Base-by-base conservation (phyloP, 2,113 vertebrate species). In the Cairina moschata region DNA sequence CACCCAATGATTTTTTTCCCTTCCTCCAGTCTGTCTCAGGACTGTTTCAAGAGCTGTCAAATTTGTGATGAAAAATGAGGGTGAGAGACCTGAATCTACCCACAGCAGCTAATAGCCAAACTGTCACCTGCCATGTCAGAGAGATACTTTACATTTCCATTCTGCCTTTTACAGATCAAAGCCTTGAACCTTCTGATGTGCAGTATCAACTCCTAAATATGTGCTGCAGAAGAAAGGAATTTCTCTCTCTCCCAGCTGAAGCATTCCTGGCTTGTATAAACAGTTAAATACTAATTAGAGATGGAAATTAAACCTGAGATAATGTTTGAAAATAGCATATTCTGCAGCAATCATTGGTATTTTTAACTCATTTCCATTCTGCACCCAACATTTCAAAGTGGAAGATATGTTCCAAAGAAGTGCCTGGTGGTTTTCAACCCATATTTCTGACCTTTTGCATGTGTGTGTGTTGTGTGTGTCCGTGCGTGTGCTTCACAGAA, bases 131-230 rank as follows among this genome's bases (percentile, higher is more conserved):
- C 54, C 79, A 17, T 94, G 44, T 48, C 59, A 69, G 59, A 42
- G 38, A 86, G 34, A 8, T 90, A 74, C 52, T 95, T 94, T 93
- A 88, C 67, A 60, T 91, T 86, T 91, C 29, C 72, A 62, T 91
- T 66, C 38, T 69, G 15, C 67, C 25, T 90, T 82, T 88, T 66
- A 80, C 21, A 90, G 29, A 95, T 90, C 85, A 95, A 96, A 94
- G 62, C 74, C 59, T 69, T 62, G 54, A 93, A 90, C 34, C 7
- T 72, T 56, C 73, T 46, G 38, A 68, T 73, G 26, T 56, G 32
- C 2, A 1, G 8, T 31, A 73, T 58, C 54, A 79, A 25, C 7
- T 40, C 48, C 50, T 65, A 69, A 69, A 83, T 50, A 73, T 0
- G 0, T 1, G 1, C 22, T 65, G 13, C 22, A 54, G 62, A 46